Percentiles rank a stretch among this genome's conserved stretches.
phyloP scores from a whole-genome alignment of 2,888 invertebrate species.

The Atethmia centrago region DNA sequence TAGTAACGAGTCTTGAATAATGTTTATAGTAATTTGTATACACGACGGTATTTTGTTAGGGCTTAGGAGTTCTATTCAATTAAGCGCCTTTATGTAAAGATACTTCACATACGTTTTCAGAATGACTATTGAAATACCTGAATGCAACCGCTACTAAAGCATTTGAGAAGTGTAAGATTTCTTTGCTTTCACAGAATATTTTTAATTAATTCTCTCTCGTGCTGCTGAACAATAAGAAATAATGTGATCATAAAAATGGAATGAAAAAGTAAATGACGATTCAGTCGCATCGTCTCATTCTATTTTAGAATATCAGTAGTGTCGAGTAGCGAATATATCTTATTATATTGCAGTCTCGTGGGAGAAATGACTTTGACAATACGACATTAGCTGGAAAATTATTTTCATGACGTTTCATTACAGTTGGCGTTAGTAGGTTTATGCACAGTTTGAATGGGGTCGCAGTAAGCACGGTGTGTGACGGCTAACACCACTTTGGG shows the following conservation, averaged over 20 bases:
- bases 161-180: conserved; percentile 26
- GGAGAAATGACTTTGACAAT: conserved; percentile 59
- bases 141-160: conserved; percentile 27
- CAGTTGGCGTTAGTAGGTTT: conserved; percentile 53
- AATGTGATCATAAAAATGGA: conserved; percentile 30
- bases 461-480: conserved; percentile 24
- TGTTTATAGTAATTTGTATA: conserved; percentile 52
- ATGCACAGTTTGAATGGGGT: conserved; percentile 47
- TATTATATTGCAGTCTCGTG: conserved; percentile 56
- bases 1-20: conserved; percentile 62
- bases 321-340: conserved; percentile 48
- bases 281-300: conserved; percentile 28
- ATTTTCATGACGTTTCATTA: conserved; percentile 58
- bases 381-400: conserved; percentile 54
- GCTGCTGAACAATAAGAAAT: conserved; percentile 41
- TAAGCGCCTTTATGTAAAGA: conserved; percentile 40
- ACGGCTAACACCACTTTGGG: conserved; percentile 1
- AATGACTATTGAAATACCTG: conserved; percentile 20
- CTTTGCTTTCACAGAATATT: conserved; percentile 47
- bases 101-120: conserved; percentile 19
- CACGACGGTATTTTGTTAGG: conserved; percentile 47
- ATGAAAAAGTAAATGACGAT: conserved; percentile 35
- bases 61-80: conserved; percentile 45
- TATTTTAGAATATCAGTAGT: conserved; percentile 45
- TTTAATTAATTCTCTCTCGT: conserved; percentile 35